Evolutionary conservation across 2,797 vertebrate genomes (phyloP), one percentile per base, ranked within the genome.

Genomic region (Eulemur coronatus): DNA sequence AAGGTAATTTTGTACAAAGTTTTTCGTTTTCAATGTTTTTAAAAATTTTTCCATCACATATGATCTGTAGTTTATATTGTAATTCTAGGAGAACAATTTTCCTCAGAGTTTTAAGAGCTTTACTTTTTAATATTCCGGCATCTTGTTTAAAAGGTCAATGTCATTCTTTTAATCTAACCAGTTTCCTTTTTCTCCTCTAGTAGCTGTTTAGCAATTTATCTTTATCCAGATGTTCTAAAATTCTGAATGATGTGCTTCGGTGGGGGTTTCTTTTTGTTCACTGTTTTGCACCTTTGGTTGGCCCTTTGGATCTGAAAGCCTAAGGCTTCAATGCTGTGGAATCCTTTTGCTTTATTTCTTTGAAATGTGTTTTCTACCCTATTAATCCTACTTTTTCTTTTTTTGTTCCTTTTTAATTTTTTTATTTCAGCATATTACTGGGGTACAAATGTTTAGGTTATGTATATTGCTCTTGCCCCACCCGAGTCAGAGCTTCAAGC

Each of bases 291-390:
- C 26, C 50, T 85, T 94, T 70, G 12, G 18, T 75, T 4, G n/a
- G 46, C 7, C 28, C 82, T 73, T 84, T 46, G 17, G 28, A 4
- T 59, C n/a, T 70, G 13, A 89, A 48, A 75, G 10, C 26, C 35
- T 17, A 48, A 76, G 9, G 9, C 24, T 84, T 84, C n/a, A 85
- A 11, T 84, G 93, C 70, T 80, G 41, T 26, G 46, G 20, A 80
- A 43, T 80, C 50, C 1, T 89, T 79, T 85, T 72, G 48, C 55
- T 69, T 79, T 73, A 69, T 86, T 57, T 69, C 26, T 86, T 96
- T 95, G 46, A 96, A 96, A 93, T 30, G 3, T 85, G 9, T 69
- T 94, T 88, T 88, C 38, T 96, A 24, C 9, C 35, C 46, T 8
- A 70, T 46, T 78, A 67, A 70, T 63, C 22, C 9, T 59, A 26